Evolutionary conservation across 1,140 invertebrate genomes (phyloP).

Genomic region (Eueides isabella): DNA sequence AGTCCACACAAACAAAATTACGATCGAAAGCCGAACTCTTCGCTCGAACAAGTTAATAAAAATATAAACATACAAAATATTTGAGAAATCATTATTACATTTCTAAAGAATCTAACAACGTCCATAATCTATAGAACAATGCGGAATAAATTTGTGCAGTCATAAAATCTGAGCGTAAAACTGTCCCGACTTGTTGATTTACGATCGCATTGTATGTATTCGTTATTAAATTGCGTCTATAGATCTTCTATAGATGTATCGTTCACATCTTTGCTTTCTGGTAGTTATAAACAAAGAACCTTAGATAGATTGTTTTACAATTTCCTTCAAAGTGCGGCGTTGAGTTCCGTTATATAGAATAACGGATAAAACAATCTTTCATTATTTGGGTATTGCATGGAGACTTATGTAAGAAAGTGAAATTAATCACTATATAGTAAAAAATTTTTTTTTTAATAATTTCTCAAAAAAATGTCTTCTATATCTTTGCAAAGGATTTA

Average conservation of each 20-base stretch:
- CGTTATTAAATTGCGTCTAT: neutral
- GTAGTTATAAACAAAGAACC: neutral
- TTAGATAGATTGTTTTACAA: too few species aligned
- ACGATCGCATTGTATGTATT: neutral
- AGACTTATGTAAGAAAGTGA: too few species aligned
- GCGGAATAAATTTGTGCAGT: constrained; percentile 1
- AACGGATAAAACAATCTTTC: neutral
- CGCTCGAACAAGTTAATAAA: too few species aligned
- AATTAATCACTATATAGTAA: too few species aligned
- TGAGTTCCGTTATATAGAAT: too few species aligned
- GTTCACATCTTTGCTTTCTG: neutral
- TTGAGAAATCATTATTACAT: neutral
- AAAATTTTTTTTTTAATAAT: too few species aligned
- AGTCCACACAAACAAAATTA: too few species aligned
- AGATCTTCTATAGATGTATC: neutral
- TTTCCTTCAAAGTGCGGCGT: too few species aligned
- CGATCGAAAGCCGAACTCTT: too few species aligned
- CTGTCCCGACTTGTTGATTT: constrained; percentile 6
- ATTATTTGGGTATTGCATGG: too few species aligned
- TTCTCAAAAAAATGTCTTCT: too few species aligned
- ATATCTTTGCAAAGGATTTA: too few species aligned
- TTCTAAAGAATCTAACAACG: neutral
- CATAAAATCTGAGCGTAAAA: constrained; percentile 1
- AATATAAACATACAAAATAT: neutral
- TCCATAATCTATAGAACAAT: neutral